Conservation (phyloP, 2,888 invertebrate genomes). For the Pristionchus exspectatus region DNA sequence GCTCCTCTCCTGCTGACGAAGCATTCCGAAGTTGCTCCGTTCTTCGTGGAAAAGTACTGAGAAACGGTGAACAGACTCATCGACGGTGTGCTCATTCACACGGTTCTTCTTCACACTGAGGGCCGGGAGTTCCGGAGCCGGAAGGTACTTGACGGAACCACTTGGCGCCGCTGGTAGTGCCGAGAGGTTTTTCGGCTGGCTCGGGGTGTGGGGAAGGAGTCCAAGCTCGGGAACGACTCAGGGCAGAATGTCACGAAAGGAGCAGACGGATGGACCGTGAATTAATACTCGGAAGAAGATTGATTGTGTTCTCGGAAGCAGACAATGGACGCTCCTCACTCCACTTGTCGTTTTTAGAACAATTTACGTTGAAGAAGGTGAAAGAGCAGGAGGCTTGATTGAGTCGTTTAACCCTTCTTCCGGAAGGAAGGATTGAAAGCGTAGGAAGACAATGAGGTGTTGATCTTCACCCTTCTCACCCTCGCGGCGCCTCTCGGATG, state of each 20-base stretch:
- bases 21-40: background rate
- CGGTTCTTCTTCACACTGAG: background rate
- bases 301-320: too few relatives aligned
- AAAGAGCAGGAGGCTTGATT: too few relatives aligned
- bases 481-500: background rate
- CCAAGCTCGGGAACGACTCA: too few relatives aligned
- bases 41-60: constrained; percentile 11
- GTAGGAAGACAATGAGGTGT: background rate
- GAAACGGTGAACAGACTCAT: constrained; percentile 29
- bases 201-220: too few relatives aligned
- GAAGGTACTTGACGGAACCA: background rate
- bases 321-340: too few relatives aligned
- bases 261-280: too few relatives aligned
- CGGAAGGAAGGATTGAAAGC: background rate
- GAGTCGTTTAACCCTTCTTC: too few relatives aligned
- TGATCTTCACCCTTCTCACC: constrained; percentile 32
- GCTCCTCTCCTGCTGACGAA: background rate
- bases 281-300: too few relatives aligned
- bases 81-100: background rate
- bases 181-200: background rate
- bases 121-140: background rate
- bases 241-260: too few relatives aligned
- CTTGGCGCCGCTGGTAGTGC: background rate
- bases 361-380: too few relatives aligned
- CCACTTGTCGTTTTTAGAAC: too few relatives aligned